These are phyloP conservation scores for Thaumetopoea pityocampa DNA, from an alignment of 1,140 invertebrate genomes.

Conservation along the genomic window DNA sequence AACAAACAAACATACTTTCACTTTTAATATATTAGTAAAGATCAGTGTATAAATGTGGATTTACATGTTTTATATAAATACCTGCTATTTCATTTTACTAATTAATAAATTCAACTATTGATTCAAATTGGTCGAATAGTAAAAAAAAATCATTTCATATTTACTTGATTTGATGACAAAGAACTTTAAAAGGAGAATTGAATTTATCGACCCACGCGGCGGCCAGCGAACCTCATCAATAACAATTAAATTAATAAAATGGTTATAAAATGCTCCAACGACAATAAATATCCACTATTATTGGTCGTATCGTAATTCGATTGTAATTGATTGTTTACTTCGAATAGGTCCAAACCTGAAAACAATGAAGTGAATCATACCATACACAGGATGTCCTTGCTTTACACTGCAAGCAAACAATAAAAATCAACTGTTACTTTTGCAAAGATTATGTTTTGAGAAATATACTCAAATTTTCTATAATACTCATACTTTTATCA, in stretches of 20 bases:
- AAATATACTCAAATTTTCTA: too few relatives aligned
- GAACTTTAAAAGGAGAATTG: conserved; percentile 17
- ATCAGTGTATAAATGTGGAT: too few relatives aligned
- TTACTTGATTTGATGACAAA: conserved; percentile 19
- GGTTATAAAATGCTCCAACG: conserved; percentile 60
- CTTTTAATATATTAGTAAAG: too few relatives aligned
- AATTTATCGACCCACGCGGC: conserved; percentile 34
- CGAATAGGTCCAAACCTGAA: conserved; percentile 55
- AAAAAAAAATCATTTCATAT: conserved; percentile 4
- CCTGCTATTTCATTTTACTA: too few relatives aligned
- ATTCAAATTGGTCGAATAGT: too few relatives aligned
- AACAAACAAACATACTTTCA: too few relatives aligned
- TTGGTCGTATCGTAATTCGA: conserved; percentile 54
- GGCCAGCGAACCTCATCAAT: conserved; percentile 43
- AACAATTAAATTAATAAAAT: conserved; percentile 67
- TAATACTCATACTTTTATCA: too few relatives aligned
- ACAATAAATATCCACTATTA: conserved; percentile 65
- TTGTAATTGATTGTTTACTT: conserved; percentile 66
- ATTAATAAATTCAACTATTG: too few relatives aligned
- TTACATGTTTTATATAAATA: too few relatives aligned
- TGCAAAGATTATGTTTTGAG: too few relatives aligned
- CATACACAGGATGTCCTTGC: conserved; percentile 32
- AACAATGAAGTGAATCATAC: conserved; percentile 65
- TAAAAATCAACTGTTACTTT: too few relatives aligned
- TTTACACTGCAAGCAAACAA: too few relatives aligned